Base-by-base conservation (phyloP, 2,797 vertebrate genomes). In the Anguilla pacifica region DNA sequence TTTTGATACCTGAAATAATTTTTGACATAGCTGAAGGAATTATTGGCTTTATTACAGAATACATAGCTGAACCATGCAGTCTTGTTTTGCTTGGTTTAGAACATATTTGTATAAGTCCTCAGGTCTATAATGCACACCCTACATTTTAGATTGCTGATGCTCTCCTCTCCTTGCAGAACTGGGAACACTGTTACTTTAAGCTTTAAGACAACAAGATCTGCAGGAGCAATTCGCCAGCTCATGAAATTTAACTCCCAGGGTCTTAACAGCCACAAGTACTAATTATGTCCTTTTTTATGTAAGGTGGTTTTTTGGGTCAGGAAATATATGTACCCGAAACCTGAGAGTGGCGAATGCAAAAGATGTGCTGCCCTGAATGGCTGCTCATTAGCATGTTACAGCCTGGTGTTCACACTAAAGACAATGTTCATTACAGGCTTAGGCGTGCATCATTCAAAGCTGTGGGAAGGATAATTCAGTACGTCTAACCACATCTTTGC, bases 261-360 rank as follows among this genome's bases (percentile, higher is more conserved):
- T 31, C 87, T 87, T 89, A 84, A 67, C 11, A 74, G 57, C 67
- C 83, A 49, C 35, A 55, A 85, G n/a, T 74, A 84, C 64, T 90
- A 86, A 89, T 90, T 74, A 79, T 72, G 85, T 83, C 86, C 70
- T 88, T 85, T 91, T 89, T 86, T 59, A 86, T 88, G 77, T 88
- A 86, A 88, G 87, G 83, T 84, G 55, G n/a, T 46, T 88, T 89
- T 64, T 87, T n/a, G 77, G 86, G 59, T 83, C 82, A 85, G 46
- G 51, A 15, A 64, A 64, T 86, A 64, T 88, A 83, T 35, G 39
- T 88, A 61, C 17, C 39, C 77, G 88, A 92, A 81, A 91, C 85
- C 19, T 31, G n/a, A 90, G 82, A 86, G 59, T 57, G 13, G 53
- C 81, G 83, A 67, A 51, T 82, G 39, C 57, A 83, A 64, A 57